These are phyloP conservation scores for Eurystomus glaucurus DNA, from an alignment of 2,797 vertebrate genomes.

Conservation along the genomic window DNA sequence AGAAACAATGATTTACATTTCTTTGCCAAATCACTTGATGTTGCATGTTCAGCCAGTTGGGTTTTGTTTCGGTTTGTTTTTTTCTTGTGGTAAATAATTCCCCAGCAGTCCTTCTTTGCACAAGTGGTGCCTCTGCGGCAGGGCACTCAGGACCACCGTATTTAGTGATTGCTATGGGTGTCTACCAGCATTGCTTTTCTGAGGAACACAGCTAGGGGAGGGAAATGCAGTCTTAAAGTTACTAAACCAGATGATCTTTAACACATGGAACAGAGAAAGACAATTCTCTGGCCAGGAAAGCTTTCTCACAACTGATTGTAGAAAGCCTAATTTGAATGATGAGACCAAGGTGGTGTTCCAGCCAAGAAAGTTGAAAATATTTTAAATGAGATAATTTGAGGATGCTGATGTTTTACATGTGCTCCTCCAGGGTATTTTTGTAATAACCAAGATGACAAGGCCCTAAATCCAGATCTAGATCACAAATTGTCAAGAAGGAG, in stretches of 20 bases:
- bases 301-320: background rate
- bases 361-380: background rate
- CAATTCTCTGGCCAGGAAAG: background rate
- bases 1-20: background rate
- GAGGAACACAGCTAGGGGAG: background rate
- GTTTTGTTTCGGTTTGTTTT: background rate
- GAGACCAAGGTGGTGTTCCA: background rate
- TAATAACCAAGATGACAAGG: fast-evolving
- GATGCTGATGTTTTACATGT: background rate
- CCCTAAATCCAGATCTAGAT: background rate
- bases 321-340: background rate
- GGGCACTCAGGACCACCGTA: too few species aligned
- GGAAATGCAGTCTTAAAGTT: background rate
- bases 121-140: background rate
- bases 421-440: background rate
- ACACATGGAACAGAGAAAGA: background rate
- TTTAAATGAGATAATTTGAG: background rate
- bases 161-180: background rate
- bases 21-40: background rate
- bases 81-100: background rate
- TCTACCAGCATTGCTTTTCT: background rate
- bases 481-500: background rate
- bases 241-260: background rate
- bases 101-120: background rate
- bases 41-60: background rate